Base-by-base conservation (phyloP, 92 coral and sea anemone genomes). In the Heliopora coerulea region DNA sequence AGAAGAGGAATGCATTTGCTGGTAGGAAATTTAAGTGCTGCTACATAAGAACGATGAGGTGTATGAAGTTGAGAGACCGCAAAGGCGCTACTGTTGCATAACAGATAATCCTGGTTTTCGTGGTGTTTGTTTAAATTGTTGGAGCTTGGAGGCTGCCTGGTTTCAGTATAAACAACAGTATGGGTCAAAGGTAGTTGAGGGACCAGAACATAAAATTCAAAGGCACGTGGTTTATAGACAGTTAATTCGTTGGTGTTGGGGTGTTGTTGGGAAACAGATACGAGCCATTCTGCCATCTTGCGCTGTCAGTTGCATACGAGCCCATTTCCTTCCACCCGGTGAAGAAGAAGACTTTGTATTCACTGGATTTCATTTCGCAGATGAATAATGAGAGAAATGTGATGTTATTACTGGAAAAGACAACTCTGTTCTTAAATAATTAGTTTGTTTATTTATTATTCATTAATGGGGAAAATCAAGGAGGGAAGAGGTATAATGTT, bases 71-170 rank as follows among this genome's bases (percentile, higher is more conserved):
- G 76, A 69, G 27, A 62, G 63, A 31, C 59, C 65, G 20, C 26
- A 9, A 31, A 70, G n/a, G 15, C 68, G 49, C 1, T 80, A 74
- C 0, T 52, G 19, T 37, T 65, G 86, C 50, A 86, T 82, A 63
- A 69, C 80, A 17, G 24, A 64, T 33, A 83, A 86, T 70, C 86
- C 89, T 29, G 87, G 87, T 25, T 79, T 84, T 59, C 60, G 46
- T 1, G 72, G 84, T 6, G 81, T 84, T 24, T 83, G 86, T 32
- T 64, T 78, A 20, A 78, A 86, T 70, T 42, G 64, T 1, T 82
- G 86, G 83, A 86, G 81, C 29, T 56, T 86, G 61, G 72, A 86
- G 52, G 75, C 87, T 37, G 86, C 87, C 33, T 86, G 90, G 87
- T 65, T 54, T 33, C 84, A 78, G 37, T 82, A 82, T 54, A 86